A percentile compares a stretch with the other conserved stretches of the same genome.
phyloP scores from a whole-genome alignment of 1,140 invertebrate species.

The Oncopodura yosiiana region DNA sequence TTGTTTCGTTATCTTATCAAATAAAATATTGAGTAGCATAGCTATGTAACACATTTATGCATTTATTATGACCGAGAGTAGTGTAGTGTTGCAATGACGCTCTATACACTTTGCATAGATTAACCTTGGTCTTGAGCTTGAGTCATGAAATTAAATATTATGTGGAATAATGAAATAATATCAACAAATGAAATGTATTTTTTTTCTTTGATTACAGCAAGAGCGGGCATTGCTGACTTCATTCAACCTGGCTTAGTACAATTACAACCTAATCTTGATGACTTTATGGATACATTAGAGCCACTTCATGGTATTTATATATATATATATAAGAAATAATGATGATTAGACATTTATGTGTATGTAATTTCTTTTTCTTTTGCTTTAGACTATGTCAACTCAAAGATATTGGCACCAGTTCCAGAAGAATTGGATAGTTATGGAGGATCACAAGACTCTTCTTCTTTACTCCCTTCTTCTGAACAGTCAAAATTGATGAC shows the following conservation, averaged over 20 bases:
- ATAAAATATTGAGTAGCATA: no score
- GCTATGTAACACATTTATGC: no score
- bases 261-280: conserved; percentile 91
- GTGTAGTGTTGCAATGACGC: no score
- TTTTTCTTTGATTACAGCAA: conserved; percentile 43
- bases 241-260: conserved; percentile 96
- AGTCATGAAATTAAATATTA: not conserved
- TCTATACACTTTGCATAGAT: not conserved
- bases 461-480: not conserved
- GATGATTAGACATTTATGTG: not conserved
- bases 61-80: no score
- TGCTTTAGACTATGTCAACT: conserved; percentile 30
- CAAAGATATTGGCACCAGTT: conserved; percentile 47
- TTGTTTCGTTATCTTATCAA: no score
- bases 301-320: conserved; percentile 59
- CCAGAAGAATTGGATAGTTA: conserved; percentile 49
- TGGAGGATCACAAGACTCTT: conserved; percentile 12
- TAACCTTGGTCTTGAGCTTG: conserved; percentile 1
- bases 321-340: no score
- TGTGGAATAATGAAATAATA: conserved; percentile 1
- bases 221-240: conserved; percentile 71
- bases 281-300: conserved; percentile 75
- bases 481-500: not conserved
- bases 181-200: conserved; percentile 20
- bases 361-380: not conserved